Percentiles rank a stretch among this genome's conserved stretches.
phyloP scores from a whole-genome alignment of 2,113 vertebrate genomes.

The Burhinus bistriatus region DNA sequence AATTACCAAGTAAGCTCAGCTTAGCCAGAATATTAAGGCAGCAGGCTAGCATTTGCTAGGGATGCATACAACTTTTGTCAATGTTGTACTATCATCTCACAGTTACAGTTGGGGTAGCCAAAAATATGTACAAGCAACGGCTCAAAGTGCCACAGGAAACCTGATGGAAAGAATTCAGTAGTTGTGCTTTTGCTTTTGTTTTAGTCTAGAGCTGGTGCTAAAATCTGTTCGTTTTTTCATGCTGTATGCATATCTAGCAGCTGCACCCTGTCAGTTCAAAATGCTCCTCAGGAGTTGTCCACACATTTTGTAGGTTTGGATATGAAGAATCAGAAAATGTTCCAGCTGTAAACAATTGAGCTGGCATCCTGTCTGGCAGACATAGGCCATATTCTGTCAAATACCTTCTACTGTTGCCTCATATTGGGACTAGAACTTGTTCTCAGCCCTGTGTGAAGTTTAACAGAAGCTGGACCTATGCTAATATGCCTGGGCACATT shows the following conservation, averaged over 20 bases:
- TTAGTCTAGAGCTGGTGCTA: not conserved
- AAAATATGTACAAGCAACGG: accelerated
- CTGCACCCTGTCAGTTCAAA: not conserved
- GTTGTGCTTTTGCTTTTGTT: not conserved
- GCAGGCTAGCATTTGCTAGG: not conserved
- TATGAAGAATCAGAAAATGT: not conserved
- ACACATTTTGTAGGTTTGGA: not conserved
- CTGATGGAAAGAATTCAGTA: not conserved
- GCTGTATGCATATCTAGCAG: not conserved
- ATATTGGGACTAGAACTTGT: not conserved
- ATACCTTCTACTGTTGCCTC: not conserved
- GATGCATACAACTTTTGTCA: not conserved
- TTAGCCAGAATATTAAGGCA: not conserved
- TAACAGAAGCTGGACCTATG: not conserved
- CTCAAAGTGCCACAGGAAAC: not conserved
- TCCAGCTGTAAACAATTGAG: not conserved
- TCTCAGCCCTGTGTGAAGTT: not conserved
- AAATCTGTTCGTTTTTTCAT: not conserved
- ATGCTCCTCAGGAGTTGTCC: not conserved
- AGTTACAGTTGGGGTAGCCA: not conserved
- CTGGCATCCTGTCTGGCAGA: not conserved
- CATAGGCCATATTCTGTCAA: not conserved
- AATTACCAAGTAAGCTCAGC: not conserved
- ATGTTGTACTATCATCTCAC: not conserved
- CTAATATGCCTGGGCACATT: too few relatives aligned